Conservation (phyloP, 1,140 invertebrate genomes). For the Monomorium pharaonis region DNA sequence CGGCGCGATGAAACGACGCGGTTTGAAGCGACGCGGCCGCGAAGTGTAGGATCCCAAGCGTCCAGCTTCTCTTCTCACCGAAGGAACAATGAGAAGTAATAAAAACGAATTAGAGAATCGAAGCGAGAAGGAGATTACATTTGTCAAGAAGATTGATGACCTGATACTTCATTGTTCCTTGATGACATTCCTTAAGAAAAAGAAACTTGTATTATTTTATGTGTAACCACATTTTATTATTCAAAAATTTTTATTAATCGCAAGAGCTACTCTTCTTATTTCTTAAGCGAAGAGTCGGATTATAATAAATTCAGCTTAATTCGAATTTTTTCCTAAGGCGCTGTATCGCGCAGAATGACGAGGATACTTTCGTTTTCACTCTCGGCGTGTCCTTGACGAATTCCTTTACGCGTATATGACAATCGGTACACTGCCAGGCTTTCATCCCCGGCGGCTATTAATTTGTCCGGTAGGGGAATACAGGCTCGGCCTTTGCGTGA, state of each 20-base stretch:
- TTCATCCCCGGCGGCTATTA: constrained; percentile 69
- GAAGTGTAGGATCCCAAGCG: background rate
- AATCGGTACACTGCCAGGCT: constrained; percentile 38
- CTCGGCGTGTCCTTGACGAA: constrained; percentile 54
- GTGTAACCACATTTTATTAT: background rate
- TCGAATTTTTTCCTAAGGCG: background rate
- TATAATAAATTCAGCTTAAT: background rate
- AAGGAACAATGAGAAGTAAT: constrained; percentile 5
- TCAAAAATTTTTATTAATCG: background rate
- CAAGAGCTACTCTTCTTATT: background rate
- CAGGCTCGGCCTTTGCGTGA: constrained; percentile 16
- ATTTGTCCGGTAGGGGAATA: constrained; percentile 56
- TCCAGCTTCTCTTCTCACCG: background rate
- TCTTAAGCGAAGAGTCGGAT: background rate
- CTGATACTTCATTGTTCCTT: background rate
- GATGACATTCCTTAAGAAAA: no score
- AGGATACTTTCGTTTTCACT: constrained; percentile 25
- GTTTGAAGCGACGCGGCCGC: background rate
- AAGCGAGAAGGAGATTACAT: background rate
- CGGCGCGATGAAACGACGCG: background rate
- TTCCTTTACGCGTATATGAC: constrained; percentile 21
- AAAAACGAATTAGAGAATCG: background rate
- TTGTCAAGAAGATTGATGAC: background rate
- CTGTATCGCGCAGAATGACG: background rate
- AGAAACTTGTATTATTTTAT: background rate